Evolutionary conservation across 2,113 vertebrate species (phyloP).

Genomic region (Camelus dromedarius): DNA sequence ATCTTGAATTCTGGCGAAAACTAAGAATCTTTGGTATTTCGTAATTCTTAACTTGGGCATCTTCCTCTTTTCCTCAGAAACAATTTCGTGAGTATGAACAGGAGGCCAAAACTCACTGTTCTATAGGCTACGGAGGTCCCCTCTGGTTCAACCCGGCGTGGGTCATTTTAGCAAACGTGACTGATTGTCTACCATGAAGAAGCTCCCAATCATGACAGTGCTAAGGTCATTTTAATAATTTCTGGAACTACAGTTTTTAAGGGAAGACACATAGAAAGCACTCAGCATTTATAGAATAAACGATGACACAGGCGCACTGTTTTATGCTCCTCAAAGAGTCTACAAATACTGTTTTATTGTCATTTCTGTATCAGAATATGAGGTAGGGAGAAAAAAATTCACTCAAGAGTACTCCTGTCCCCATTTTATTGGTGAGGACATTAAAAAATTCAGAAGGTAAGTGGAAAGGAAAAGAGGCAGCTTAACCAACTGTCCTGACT

Average conservation of each 20-base stretch:
- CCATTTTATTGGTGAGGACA: not conserved
- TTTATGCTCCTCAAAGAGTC: not conserved
- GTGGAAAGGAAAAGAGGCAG: not conserved
- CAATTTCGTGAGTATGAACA: not conserved
- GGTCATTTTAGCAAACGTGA: not conserved
- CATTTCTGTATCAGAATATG: not conserved
- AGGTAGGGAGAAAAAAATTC: conserved; percentile 22
- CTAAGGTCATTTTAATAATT: not conserved
- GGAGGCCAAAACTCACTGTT: not conserved
- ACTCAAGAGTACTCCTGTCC: not conserved
- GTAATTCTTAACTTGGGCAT: conserved; percentile 9
- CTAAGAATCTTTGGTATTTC: conserved; percentile 54
- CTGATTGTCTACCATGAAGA: not conserved
- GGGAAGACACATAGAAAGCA: not conserved
- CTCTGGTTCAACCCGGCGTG: not conserved
- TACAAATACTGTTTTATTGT: not conserved
- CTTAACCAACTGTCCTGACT: not conserved
- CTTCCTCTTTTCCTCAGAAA: conserved; percentile 35
- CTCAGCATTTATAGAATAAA: not conserved
- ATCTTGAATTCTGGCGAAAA: conserved; percentile 70
- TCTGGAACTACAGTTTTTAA: not conserved
- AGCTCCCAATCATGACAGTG: not conserved
- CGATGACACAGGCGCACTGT: not conserved
- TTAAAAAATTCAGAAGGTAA: not conserved
- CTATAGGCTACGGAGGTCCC: not conserved